A percentile compares a stretch with the other conserved stretches of the same genome.
These are phyloP conservation scores for Xanthorhoe spadicearia DNA, from an alignment of 2,888 invertebrate species.

Conservation along the genomic window DNA sequence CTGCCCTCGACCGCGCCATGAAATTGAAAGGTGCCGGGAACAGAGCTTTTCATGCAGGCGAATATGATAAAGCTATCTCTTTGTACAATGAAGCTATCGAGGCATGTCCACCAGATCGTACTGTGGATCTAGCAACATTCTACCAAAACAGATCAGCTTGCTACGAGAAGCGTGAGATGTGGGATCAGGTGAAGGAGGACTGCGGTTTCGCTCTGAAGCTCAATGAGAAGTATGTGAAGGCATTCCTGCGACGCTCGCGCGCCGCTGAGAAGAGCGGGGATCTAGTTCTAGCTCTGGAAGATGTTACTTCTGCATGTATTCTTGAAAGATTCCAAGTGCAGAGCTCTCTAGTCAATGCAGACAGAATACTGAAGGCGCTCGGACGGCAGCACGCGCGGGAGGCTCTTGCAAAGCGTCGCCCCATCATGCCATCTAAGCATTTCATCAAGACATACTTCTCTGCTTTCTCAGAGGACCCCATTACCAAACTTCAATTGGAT, in stretches of 20 bases:
- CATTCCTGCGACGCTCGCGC: conserved; percentile 92
- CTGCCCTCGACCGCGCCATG: conserved; percentile 90
- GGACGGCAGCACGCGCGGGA: conserved; percentile 90
- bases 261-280: conserved; percentile 93
- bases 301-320: conserved; percentile 96
- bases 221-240: conserved; percentile 95
- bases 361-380: conserved; percentile 93
- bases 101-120: conserved; percentile 90
- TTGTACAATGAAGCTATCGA: conserved; percentile 97
- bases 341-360: conserved; percentile 92
- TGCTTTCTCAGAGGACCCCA: conserved; percentile 94
- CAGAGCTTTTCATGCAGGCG: conserved; percentile 91
- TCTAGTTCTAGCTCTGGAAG: conserved; percentile 92
- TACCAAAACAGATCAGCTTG: conserved; percentile 98
- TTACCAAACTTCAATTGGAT: conserved; percentile 83
- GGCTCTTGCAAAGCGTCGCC: conserved; percentile 87
- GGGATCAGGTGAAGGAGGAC: conserved; percentile 93
- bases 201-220: conserved; percentile 93
- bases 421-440: conserved; percentile 92
- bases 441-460: conserved; percentile 95
- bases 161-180: conserved; percentile 95
- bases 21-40: conserved; percentile 95
- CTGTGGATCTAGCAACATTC: conserved; percentile 93
- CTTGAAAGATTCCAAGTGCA: conserved; percentile 95
- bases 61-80: conserved; percentile 95